phyloP scores from a whole-genome alignment of 2,888 invertebrate genomes.

The Conops quadrifasciatus region DNA sequence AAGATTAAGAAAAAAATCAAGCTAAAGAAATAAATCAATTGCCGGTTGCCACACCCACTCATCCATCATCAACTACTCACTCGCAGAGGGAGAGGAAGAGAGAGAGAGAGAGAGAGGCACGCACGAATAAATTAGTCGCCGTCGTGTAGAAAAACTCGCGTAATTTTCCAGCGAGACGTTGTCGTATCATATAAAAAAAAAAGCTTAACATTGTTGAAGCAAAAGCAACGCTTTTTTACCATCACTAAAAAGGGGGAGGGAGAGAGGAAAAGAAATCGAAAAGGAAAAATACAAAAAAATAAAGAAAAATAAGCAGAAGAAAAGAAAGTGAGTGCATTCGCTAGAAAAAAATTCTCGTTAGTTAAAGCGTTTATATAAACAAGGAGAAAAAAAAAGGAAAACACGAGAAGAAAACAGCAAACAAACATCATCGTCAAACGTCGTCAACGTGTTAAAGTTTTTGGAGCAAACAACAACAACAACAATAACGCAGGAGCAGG shows the following conservation, averaged over 20 bases:
- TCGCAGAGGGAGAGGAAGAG: constrained; percentile 12
- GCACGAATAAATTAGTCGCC: constrained; percentile 31
- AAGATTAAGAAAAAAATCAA: constrained; percentile 65
- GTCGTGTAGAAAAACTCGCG: background rate
- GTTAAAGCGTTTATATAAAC: background rate
- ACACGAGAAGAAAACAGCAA: background rate
- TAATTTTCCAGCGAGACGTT: background rate
- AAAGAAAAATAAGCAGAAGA: background rate
- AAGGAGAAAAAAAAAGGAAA: background rate
- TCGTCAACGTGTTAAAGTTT: constrained; percentile 19
- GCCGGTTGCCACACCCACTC: constrained; percentile 28
- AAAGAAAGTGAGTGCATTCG: background rate
- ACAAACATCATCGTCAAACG: background rate
- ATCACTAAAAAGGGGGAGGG: background rate
- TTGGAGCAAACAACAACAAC: constrained; percentile 1
- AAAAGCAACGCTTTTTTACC: background rate
- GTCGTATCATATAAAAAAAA: background rate
- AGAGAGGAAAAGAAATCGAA: background rate
- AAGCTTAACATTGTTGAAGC: background rate
- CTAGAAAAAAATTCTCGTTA: background rate
- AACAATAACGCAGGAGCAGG: background rate
- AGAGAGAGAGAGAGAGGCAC: constrained; percentile 28
- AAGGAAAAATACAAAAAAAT: background rate
- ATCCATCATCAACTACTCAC: constrained; percentile 22
- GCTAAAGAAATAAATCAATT: constrained; percentile 49